These are phyloP conservation scores for Drosophila sproati DNA, from an alignment of 1,140 invertebrate genomes.

Conservation along the genomic window DNA sequence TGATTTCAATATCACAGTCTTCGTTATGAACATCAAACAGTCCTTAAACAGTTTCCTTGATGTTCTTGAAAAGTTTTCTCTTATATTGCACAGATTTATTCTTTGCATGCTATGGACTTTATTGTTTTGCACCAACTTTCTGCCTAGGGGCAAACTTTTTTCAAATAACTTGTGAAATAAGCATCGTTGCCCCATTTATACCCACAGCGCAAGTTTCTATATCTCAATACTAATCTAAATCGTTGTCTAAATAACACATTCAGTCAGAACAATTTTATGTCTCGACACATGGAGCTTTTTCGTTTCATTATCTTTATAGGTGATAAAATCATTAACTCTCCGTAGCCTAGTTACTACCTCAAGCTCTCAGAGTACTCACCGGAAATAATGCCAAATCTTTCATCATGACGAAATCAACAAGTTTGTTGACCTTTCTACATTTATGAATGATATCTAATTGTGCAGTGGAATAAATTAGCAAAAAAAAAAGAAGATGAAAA, in stretches of 20 bases:
- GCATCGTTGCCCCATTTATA: slow-evolving; percentile 48
- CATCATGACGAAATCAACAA: not conserved
- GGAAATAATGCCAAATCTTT: not conserved
- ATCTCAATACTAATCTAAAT: slow-evolving; percentile 63
- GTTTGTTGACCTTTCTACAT: not conserved
- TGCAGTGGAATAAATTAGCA: not conserved
- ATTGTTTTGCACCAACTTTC: not conserved
- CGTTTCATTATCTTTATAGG: slow-evolving; percentile 21
- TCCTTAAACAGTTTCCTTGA: not conserved
- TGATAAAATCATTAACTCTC: slow-evolving; percentile 32
- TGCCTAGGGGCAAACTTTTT: slow-evolving; percentile 5
- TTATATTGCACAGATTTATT: slow-evolving; percentile 29
- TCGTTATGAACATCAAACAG: not conserved
- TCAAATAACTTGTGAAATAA: slow-evolving; percentile 56
- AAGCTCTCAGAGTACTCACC: not conserved
- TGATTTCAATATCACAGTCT: slow-evolving; percentile 58
- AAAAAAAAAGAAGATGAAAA: too few species aligned
- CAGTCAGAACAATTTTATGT: slow-evolving; percentile 36
- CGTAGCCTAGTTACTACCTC: not conserved
- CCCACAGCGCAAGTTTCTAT: not conserved
- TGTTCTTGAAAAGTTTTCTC: slow-evolving; percentile 48
- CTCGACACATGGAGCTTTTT: slow-evolving; percentile 22
- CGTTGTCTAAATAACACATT: slow-evolving; percentile 48
- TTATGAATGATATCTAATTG: not conserved
- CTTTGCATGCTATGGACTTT: slow-evolving; percentile 61